Base-by-base conservation (phyloP, 2,888 invertebrate genomes). In the Philereme transversata region DNA sequence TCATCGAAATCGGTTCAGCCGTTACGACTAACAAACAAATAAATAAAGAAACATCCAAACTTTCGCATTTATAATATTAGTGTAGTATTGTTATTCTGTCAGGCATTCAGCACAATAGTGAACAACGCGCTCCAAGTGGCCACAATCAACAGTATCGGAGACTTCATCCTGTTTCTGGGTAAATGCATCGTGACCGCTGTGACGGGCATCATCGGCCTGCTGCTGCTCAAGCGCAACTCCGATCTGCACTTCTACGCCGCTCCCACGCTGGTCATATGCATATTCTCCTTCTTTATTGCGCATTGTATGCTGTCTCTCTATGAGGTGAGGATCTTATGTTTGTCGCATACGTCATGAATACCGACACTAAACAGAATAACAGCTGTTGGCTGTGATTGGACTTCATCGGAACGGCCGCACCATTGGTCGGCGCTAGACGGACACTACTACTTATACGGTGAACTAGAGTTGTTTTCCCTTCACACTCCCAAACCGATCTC, bases 301-400 rank as follows among this genome's bases (percentile, higher is more conserved):
- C 98, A 99, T 81, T 97, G 97, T 83, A 96, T 99, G 64, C 94
- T 99, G 57, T 98, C 98, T 5, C 93, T 99, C 4, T 99, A 98
- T 79, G 98, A 99, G 95, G 98, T 98, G 84, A 83, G 48, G n/a
- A 11, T 8, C 4, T 8, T 40, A 40, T n/a, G 3, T 3, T 22
- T 22, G 22, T 22, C 22, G 22, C 22, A 22, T 22, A 22, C 22
- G 22, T 22, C 22, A 22, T 22, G 22, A 22, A 22, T 22, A 22
- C 22, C 22, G 22, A 22, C 3, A 22, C 22, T 2, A 22, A 22
- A 22, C 22, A 22, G 22, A 22, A 22, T 22, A 22, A 22, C 22
- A 22, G 22, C 22, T 22, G 22, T 22, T 3, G 22, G 22, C 22
- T 22, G 22, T 22, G 22, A 22, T 22, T 22, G 22, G 22, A 2